Base-by-base conservation (phyloP, 1,140 invertebrate genomes). In the Achroia grisella region DNA sequence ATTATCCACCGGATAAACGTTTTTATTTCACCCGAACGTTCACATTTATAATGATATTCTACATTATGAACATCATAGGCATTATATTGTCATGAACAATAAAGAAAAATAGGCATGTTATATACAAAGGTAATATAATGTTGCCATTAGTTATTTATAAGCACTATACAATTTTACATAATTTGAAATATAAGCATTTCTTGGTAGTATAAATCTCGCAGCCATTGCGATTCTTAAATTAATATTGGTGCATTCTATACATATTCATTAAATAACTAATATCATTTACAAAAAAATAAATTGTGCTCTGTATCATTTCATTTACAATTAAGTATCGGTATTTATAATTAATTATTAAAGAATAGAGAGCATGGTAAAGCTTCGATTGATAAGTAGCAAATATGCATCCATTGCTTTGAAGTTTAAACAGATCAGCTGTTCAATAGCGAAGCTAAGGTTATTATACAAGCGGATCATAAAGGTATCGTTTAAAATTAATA, bases 91-190 rank as follows among this genome's bases (percentile, higher is more conserved):
- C 72, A 62, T 54, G 56, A 79, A 68, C 66, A 82, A 79, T 62
- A 74, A 71, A 71, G 48, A 69, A 70, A 68, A 68, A 55, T 62
- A 79, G 70, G 62, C 68, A 62, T 75, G 51, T 69, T 81, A 80
- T 81, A 67, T 84, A 80, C 77, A 84, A 62, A 71, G 61, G 52
- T 54, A 52, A 37, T 65, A 58, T 74, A 47, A 44, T 63, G 52
- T 44, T 63, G 56, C 69, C 69, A 66, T 64, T 56, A 71, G 70
- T 68, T 76, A 75, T 75, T 72, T 75, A 79, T 75, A 75, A 80
- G 76, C 78, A 73, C 69, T 84, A 80, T 81, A 84, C 75, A 81
- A 71, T 61, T 81, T 79, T 79, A 83, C 71, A 83, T 71, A 70
- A 61, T 62, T 47, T 69, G 50, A 62, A 71, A 62, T 69, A 73